A percentile compares a stretch with the other conserved stretches of the same genome.
Conservation (phyloP, 2,888 invertebrate species). For the Merodon equestris region DNA sequence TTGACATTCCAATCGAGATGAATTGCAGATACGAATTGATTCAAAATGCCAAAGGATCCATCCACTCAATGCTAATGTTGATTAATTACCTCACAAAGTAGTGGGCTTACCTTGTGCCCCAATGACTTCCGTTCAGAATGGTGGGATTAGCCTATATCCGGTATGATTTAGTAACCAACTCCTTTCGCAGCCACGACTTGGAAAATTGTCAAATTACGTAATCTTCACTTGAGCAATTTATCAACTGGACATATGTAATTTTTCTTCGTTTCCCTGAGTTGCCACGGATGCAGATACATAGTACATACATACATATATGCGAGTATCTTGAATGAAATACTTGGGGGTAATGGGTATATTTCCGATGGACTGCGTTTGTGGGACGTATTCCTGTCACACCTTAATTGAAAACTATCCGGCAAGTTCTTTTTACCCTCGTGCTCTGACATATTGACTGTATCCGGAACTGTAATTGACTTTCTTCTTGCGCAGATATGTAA, state of each 20-base stretch:
- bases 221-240: slow-evolving; percentile 67
- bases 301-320: too few species aligned
- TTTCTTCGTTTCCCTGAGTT: slow-evolving; percentile 63
- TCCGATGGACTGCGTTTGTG: slow-evolving; percentile 50
- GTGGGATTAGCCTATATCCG: slow-evolving; percentile 67
- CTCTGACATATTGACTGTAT: slow-evolving; percentile 67
- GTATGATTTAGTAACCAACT: slow-evolving; percentile 63
- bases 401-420: slow-evolving; percentile 67
- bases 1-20: not conserved
- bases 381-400: slow-evolving; percentile 67
- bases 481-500: slow-evolving; percentile 62
- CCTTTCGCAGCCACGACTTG: slow-evolving; percentile 52
- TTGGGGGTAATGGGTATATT: slow-evolving; percentile 56
- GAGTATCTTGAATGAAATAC: slow-evolving; percentile 22
- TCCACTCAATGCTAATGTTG: slow-evolving; percentile 49
- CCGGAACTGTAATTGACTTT: slow-evolving; percentile 67
- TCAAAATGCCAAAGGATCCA: slow-evolving; percentile 51
- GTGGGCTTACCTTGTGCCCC: slow-evolving; percentile 66
- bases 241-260: slow-evolving; percentile 68
- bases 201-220: slow-evolving; percentile 69
- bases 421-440: slow-evolving; percentile 33
- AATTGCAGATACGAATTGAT: slow-evolving; percentile 47
- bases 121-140: slow-evolving; percentile 56
- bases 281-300: slow-evolving; percentile 19
- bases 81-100: slow-evolving; percentile 46